A percentile compares a stretch with the other conserved stretches of the same genome.
Evolutionary conservation across 2,888 invertebrate species (phyloP).

Genomic region (Thelaira solivaga): DNA sequence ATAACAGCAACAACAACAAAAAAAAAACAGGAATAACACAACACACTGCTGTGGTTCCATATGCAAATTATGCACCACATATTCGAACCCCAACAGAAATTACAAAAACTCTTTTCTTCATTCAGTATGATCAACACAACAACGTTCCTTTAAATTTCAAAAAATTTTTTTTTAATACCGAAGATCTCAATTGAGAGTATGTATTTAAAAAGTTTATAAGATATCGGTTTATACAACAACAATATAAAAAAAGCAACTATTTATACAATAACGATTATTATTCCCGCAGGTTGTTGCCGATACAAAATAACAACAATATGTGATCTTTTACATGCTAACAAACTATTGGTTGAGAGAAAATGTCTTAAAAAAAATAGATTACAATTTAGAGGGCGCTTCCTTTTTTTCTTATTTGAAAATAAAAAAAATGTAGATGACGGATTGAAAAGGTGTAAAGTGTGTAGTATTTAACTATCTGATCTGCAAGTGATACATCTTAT

Average conservation of each 20-base stretch:
- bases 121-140: constrained; percentile 15
- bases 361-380: too few relatives aligned
- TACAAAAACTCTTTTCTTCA: constrained; percentile 47
- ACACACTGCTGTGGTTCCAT: constrained; percentile 73
- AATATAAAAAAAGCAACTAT: constrained; percentile 8
- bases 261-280: constrained; percentile 35
- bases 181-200: constrained; percentile 61
- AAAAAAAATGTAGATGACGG: too few relatives aligned
- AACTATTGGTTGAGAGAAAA: constrained; percentile 3
- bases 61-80: constrained; percentile 70
- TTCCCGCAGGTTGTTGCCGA: constrained; percentile 62
- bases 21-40: constrained; percentile 3
- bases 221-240: constrained; percentile 33
- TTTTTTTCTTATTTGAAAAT: too few relatives aligned
- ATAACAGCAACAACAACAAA: too few relatives aligned
- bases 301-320: constrained; percentile 53
- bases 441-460: too few relatives aligned
- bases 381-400: too few relatives aligned
- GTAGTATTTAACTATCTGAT: too few relatives aligned
- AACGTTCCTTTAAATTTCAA: constrained; percentile 58
- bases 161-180: constrained; percentile 53
- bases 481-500: too few relatives aligned
- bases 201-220: constrained; percentile 44
- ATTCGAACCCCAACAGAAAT: constrained; percentile 30
- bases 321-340: constrained; percentile 42